Conservation (phyloP, 2,113 vertebrate genomes). For the Dicaeum eximium region DNA sequence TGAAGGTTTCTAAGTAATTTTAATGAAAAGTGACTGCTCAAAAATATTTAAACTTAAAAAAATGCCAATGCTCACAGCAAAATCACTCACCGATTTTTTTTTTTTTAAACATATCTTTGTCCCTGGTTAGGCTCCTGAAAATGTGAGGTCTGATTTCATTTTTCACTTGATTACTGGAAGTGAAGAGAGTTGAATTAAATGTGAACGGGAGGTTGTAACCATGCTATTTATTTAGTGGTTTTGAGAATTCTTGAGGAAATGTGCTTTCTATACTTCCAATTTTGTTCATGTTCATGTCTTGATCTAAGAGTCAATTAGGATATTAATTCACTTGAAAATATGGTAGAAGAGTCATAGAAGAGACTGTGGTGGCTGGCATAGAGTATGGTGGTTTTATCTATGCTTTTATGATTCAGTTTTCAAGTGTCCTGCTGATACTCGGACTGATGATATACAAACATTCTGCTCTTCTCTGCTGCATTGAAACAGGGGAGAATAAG, state of each 20-base stretch:
- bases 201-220: not conserved
- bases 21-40: not conserved
- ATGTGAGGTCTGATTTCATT: not conserved
- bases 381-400: not conserved
- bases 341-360: not conserved
- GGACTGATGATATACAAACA: not conserved
- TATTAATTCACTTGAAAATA: not conserved
- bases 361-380: not conserved
- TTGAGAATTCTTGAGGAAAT: not conserved
- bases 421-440: accelerated
- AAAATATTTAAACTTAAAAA: not conserved
- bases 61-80: not conserved
- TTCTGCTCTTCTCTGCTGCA: not conserved
- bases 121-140: not conserved
- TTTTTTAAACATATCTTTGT: not conserved
- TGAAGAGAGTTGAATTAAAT: not conserved
- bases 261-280: not conserved
- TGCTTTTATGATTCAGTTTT: not conserved
- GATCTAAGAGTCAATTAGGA: not conserved
- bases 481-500: not conserved
- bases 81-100: not conserved
- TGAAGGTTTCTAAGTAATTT: not conserved
- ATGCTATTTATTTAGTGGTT: not conserved
- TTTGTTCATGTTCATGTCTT: not conserved
- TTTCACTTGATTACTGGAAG: not conserved